Conservation (phyloP, 2,113 vertebrate genomes). For the Mellivora capensis region DNA sequence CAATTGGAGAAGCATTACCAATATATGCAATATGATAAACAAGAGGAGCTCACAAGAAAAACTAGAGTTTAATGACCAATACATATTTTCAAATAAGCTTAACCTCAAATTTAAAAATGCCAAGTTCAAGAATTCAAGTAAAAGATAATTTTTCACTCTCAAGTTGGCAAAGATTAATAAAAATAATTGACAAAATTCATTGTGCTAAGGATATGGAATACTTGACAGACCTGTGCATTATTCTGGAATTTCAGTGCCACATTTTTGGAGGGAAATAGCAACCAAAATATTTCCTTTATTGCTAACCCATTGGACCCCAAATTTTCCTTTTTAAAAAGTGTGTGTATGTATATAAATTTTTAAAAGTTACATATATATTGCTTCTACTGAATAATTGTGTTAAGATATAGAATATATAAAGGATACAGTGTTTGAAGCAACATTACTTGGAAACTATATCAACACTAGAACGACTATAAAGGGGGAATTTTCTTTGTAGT, state of each 20-base stretch:
- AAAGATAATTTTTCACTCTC: neutral
- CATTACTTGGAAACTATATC: neutral
- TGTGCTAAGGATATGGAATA: neutral
- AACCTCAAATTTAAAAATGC: neutral
- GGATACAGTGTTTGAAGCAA: neutral
- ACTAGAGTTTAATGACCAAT: no score
- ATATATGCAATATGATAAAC: neutral
- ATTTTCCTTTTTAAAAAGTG: neutral
- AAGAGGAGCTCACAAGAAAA: neutral
- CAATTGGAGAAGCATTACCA: neutral
- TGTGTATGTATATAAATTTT: neutral
- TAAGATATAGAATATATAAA: neutral
- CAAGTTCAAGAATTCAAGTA: neutral
- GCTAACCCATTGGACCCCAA: neutral
- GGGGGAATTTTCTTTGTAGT: neutral
- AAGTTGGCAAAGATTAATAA: neutral
- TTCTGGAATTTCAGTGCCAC: neutral
- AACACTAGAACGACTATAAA: neutral
- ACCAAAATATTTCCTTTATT: neutral
- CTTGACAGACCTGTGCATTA: neutral
- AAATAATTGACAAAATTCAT: neutral
- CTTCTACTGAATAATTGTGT: neutral
- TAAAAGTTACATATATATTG: no score
- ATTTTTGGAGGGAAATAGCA: neutral
- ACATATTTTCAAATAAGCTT: neutral